Conservation (phyloP, 2,888 invertebrate species). For the Trichopria drosophilae region DNA sequence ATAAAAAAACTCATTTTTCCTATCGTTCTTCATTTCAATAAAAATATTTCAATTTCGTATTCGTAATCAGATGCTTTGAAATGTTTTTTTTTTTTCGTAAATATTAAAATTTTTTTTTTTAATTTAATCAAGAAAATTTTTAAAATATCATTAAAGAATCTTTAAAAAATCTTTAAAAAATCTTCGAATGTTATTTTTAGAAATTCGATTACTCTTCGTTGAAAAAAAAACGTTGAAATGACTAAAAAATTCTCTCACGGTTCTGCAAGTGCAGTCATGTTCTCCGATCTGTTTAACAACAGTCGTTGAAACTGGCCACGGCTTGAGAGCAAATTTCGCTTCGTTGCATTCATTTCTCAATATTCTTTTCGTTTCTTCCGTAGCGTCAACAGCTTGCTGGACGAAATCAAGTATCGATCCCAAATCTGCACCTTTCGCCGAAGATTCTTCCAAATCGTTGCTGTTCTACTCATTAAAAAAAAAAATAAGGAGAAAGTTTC, state of each 20-base stretch:
- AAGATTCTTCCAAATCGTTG: constrained; percentile 17
- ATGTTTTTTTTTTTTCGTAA: too few species aligned
- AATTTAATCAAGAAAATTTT: too few species aligned
- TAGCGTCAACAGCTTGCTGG: constrained; percentile 34
- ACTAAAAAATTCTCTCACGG: constrained; percentile 42
- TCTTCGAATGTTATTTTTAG: too few species aligned
- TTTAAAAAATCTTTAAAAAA: too few species aligned
- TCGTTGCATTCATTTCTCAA: constrained; percentile 48
- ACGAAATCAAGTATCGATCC: constrained; percentile 40
- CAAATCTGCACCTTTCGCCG: constrained; percentile 33
- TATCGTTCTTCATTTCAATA: too few species aligned
- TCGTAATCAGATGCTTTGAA: too few species aligned
- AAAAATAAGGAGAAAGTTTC: constrained; percentile 22
- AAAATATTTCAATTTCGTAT: too few species aligned
- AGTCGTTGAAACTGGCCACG: constrained; percentile 45
- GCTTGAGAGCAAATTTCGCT: constrained; percentile 47
- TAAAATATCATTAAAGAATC: too few species aligned
- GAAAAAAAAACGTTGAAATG: too few species aligned
- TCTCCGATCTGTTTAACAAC: constrained; percentile 38
- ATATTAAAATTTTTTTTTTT: too few species aligned
- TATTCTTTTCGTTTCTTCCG: constrained; percentile 43
- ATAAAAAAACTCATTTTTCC: too few species aligned
- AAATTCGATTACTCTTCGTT: too few species aligned
- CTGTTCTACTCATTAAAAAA: constrained; percentile 14
- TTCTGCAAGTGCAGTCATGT: constrained; percentile 44